Evolutionary conservation across 1,140 invertebrate genomes (phyloP), one percentile per base, ranked within the genome.

Genomic region (Drosophila nasuta): DNA sequence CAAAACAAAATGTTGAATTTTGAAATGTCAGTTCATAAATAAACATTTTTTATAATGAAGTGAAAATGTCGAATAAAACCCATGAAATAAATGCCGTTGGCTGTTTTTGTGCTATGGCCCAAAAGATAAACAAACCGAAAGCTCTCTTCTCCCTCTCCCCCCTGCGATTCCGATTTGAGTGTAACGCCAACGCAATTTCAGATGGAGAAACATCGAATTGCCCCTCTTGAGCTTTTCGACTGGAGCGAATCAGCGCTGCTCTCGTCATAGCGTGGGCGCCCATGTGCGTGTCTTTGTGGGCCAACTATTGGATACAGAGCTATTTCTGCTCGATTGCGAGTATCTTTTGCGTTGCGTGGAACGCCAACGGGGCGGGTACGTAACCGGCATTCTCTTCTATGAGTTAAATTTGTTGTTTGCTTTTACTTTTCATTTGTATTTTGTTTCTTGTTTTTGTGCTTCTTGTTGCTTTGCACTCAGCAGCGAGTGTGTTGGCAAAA

Each of bases 191-290:
- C 69, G 41, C 69, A 45, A 20, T 15, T 62, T 33, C 25, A 35
- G 5, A 3, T 17, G 56, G 38, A 4, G 49, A 72, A 72, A 67
- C 64, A 74, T 74, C 71, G 72, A 43, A 4, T n/a, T 13, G 7
- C n/a, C 41, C 62, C 54, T 33, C 20, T 68, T 33, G 45, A 77
- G 51, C 52, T 45, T 38, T 68, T 35, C 1, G 45, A 30, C 57
- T 57, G 45, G 58, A 68, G 64, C 71, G 75, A 77, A 75, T 77
- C 75, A 75, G 71, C 43, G 59, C n/a, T 30, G 20, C 5, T 41
- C 28, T 63, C 41, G 35, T 20, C 38, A 5, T 10, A 49, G 64
- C 70, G 70, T 77, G 70, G 75, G 75, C 64, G 64, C 33, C 45
- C 52, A 28, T 63, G 11, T 58, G 11, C 7, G 48, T 0, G 17